Conservation (phyloP, 2,797 vertebrate species). For the Sebastolobus altivelis region DNA sequence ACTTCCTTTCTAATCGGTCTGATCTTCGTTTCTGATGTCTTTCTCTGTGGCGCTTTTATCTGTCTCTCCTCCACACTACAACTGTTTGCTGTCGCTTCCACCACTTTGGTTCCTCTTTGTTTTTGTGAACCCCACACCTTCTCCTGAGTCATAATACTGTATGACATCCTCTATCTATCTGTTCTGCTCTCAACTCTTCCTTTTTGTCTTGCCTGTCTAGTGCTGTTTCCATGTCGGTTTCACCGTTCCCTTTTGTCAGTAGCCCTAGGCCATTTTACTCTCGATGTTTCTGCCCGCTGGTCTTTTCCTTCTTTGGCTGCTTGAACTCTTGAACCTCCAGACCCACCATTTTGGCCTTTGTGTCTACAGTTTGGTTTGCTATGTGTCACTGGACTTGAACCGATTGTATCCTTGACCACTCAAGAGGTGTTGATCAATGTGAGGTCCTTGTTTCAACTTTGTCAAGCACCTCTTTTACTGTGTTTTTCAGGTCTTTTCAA, state of each 20-base stretch:
- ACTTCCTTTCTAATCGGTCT: conserved; percentile 39
- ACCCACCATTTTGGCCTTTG: background rate
- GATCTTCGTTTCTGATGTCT: conserved; percentile 34
- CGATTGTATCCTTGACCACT: conserved; percentile 11
- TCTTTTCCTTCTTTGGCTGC: conserved; percentile 40
- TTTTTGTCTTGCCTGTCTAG: conserved; percentile 35
- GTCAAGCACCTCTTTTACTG: background rate
- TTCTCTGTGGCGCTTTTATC: conserved; percentile 16
- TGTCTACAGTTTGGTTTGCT: conserved; percentile 1
- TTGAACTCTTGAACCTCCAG: conserved; percentile 47
- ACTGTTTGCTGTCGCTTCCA: conserved; percentile 30
- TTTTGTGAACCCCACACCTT: conserved; percentile 34
- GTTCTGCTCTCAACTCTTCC: conserved; percentile 16
- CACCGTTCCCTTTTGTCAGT: conserved; percentile 45
- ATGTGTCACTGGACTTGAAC: conserved; percentile 10
- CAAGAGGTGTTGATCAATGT: conserved; percentile 9
- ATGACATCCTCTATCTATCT: conserved; percentile 34
- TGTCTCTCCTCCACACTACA: conserved; percentile 19
- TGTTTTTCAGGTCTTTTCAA: background rate
- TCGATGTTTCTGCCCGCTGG: conserved; percentile 41
- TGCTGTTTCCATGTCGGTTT: conserved; percentile 27
- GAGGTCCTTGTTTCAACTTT: conserved; percentile 12
- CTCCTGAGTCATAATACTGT: conserved; percentile 25
- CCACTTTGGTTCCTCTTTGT: conserved; percentile 36
- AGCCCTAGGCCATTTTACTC: conserved; percentile 57